Conservation (phyloP, 1,140 invertebrate genomes). For the Trichonephila inaurata region DNA sequence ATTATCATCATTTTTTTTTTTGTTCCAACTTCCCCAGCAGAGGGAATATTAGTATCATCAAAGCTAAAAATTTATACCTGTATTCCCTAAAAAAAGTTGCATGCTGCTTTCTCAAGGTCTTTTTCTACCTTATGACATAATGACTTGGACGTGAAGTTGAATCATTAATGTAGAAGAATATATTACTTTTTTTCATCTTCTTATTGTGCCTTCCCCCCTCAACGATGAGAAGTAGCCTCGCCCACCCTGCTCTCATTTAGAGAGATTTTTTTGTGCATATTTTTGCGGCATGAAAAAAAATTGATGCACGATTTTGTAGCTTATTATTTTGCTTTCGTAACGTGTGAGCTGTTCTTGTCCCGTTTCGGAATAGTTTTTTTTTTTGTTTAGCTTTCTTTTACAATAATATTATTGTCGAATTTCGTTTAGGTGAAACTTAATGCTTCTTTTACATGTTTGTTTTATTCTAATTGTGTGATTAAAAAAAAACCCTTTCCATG, state of each 20-base stretch:
- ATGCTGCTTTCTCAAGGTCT: not conserved
- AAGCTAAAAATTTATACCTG: not conserved
- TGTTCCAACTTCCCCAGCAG: not conserved
- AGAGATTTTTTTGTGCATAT: no score
- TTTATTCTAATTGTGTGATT: no score
- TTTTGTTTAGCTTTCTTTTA: no score
- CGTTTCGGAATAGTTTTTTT: no score
- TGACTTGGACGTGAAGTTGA: not conserved
- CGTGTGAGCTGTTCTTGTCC: no score
- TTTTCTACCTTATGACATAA: not conserved
- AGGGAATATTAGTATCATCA: not conserved
- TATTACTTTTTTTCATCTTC: not conserved
- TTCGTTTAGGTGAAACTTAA: no score
- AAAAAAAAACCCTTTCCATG: no score
- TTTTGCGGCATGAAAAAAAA: not conserved
- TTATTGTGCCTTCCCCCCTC: not conserved
- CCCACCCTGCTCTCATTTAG: not conserved
- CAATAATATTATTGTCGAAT: no score
- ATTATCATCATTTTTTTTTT: not conserved
- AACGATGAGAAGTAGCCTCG: not conserved
- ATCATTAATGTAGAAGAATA: constrained; percentile 1
- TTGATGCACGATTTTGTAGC: not conserved
- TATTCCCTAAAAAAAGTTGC: not conserved
- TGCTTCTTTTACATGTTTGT: no score
- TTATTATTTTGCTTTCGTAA: not conserved